Evolutionary conservation across 2,113 vertebrate genomes (phyloP).

Genomic region (Bettongia penicillata): DNA sequence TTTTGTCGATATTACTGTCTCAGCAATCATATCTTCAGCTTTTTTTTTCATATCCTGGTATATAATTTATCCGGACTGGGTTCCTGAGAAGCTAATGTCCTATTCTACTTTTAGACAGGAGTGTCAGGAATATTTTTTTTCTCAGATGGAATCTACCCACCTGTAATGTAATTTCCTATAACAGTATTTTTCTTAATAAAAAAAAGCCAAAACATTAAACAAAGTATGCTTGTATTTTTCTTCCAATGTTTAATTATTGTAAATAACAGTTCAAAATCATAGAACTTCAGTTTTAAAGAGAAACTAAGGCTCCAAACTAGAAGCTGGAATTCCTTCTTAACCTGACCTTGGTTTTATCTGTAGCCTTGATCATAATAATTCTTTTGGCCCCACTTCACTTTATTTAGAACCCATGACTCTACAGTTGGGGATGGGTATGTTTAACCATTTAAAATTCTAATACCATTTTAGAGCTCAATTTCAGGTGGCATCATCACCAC

Average conservation of each 20-base stretch:
- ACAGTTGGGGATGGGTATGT: neutral
- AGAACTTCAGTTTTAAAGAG: neutral
- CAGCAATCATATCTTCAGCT: no score
- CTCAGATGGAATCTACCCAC: no score
- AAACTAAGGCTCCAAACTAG: neutral
- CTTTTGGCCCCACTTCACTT: neutral
- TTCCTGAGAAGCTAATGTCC: no score
- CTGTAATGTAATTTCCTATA: no score
- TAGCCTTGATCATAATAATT: neutral
- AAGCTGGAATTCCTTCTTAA: neutral
- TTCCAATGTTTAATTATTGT: neutral
- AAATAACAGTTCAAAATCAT: neutral
- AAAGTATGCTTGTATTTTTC: neutral
- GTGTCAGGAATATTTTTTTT: no score
- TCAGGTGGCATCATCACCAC: neutral
- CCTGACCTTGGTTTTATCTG: neutral
- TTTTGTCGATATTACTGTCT: no score
- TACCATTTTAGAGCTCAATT: neutral
- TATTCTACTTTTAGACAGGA: no score
- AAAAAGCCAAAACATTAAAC: neutral
- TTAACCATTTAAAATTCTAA: neutral
- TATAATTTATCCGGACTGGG: no score
- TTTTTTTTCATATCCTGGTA: no score
- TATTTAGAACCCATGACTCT: neutral
- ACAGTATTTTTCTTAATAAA: neutral